Evolutionary conservation across 2,113 vertebrate genomes (phyloP).

Genomic region (Scolopax mira): DNA sequence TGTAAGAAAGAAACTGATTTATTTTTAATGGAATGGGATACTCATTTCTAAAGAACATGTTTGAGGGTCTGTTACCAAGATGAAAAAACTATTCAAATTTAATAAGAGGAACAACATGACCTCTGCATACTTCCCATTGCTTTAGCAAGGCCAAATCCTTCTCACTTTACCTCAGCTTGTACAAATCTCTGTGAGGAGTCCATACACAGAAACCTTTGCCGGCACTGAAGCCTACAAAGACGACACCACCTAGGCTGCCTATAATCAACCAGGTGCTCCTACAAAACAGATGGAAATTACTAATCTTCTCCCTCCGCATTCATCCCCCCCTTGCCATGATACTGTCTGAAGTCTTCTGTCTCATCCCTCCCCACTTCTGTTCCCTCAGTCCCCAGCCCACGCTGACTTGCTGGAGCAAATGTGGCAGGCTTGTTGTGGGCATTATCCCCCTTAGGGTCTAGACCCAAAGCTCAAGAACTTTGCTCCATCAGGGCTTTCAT

Average conservation of each 20-base stretch:
- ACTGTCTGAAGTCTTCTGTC: neutral
- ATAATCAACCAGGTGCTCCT: neutral
- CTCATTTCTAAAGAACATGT: slow-evolving; percentile 28
- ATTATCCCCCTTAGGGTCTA: neutral
- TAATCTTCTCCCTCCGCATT: neutral
- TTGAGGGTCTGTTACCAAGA: neutral
- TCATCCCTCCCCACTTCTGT: neutral
- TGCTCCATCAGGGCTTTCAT: neutral
- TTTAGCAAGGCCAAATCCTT: slow-evolving; percentile 20
- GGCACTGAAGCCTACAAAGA: neutral
- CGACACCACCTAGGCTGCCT: neutral
- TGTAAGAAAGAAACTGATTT: slow-evolving; percentile 42
- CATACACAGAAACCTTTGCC: neutral
- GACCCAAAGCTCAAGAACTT: neutral
- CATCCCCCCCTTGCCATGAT: neutral
- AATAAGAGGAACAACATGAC: slow-evolving; percentile 31
- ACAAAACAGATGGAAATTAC: neutral
- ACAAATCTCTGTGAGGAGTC: neutral
- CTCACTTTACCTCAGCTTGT: slow-evolving; percentile 18
- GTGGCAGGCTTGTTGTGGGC: neutral
- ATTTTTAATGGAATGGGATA: slow-evolving; percentile 48
- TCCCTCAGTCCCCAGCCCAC: neutral
- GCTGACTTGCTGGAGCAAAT: neutral
- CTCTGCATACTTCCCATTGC: slow-evolving; percentile 30
- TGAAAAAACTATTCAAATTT: slow-evolving; percentile 38